Evolutionary conservation across 2,888 invertebrate species (phyloP).

Genomic region (Agonopterix alstromeriana): DNA sequence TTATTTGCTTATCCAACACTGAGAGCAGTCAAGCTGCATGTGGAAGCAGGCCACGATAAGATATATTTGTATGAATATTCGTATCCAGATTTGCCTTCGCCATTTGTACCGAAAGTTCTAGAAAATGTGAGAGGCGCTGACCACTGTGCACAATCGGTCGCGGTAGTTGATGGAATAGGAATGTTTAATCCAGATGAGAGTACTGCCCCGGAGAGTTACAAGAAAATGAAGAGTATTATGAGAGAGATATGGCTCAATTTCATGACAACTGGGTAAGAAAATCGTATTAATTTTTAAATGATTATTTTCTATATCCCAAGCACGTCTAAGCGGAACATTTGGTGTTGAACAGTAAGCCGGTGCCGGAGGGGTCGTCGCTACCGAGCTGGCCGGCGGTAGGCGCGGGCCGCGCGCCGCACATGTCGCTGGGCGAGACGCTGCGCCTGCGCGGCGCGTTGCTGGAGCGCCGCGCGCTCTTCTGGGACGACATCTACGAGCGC

Average conservation of each 20-base stretch:
- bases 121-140: constrained; percentile 18
- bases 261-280: constrained; percentile 32
- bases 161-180: constrained; percentile 17
- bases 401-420: constrained; percentile 23
- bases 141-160: constrained; percentile 26
- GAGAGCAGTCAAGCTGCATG: constrained; percentile 21
- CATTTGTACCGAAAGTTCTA: constrained; percentile 9
- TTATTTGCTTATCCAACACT: constrained; percentile 22
- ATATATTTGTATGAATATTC: constrained; percentile 33
- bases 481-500: constrained; percentile 33
- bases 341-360: constrained; percentile 16
- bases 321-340: too few species aligned
- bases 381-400: constrained; percentile 32
- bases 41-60: constrained; percentile 23
- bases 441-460: constrained; percentile 22
- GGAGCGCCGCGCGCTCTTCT: constrained; percentile 22
- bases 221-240: constrained; percentile 17
- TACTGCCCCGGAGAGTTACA: background rate
- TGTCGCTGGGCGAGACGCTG: constrained; percentile 25
- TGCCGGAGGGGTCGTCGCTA: constrained; percentile 17
- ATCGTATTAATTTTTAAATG: too few species aligned
- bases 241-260: constrained; percentile 36
- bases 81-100: constrained; percentile 17
- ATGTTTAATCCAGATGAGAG: constrained; percentile 4
- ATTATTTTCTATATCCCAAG: too few species aligned